Evolutionary conservation across 1,140 invertebrate genomes (phyloP).

Genomic region (Camponotus vicinus): DNA sequence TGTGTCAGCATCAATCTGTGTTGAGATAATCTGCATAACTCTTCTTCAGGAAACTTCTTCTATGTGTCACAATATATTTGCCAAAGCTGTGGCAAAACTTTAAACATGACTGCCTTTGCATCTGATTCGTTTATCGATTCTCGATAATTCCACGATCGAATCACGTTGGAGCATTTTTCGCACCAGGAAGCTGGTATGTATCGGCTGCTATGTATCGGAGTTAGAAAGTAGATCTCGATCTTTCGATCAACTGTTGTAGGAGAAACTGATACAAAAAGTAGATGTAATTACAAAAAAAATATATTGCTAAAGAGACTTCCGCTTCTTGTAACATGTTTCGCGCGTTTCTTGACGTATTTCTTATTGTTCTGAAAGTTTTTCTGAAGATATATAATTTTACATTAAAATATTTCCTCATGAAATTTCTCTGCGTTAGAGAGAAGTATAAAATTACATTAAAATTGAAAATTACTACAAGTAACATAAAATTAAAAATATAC

Average conservation of each 20-base stretch:
- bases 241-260: slow-evolving; percentile 43
- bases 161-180: slow-evolving; percentile 25
- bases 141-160: slow-evolving; percentile 44
- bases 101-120: slow-evolving; percentile 15
- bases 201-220: slow-evolving; percentile 42
- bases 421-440: not conserved
- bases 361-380: not conserved
- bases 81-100: slow-evolving; percentile 16
- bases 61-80: not conserved
- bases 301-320: slow-evolving; percentile 21
- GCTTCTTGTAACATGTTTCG: slow-evolving; percentile 16
- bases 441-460: not conserved
- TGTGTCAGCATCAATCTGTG: not conserved
- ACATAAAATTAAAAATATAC: not conserved
- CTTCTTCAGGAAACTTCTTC: not conserved
- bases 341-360: not conserved
- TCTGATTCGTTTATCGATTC: slow-evolving; percentile 54
- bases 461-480: not conserved
- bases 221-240: slow-evolving; percentile 74
- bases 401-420: not conserved
- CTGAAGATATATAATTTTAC: not conserved
- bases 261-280: slow-evolving; percentile 70
- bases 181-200: slow-evolving; percentile 43
- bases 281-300: slow-evolving; percentile 55
- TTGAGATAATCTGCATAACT: not conserved